Conservation (phyloP, 2,113 vertebrate genomes). For the Cavia porcellus region DNA sequence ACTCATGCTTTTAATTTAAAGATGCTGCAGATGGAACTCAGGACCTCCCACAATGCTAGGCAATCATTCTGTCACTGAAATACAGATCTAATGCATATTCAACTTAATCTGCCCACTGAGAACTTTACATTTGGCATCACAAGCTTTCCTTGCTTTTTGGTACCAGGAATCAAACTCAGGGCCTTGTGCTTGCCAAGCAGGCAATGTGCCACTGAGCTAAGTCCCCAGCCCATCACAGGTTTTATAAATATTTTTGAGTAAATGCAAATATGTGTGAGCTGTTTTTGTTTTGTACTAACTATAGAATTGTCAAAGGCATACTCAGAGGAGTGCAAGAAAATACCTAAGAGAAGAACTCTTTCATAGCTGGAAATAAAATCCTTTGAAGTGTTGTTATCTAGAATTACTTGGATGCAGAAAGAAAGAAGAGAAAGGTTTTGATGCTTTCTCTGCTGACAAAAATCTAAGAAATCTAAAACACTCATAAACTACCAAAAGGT, state of each 20-base stretch:
- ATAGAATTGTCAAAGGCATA: neutral
- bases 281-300: constrained; percentile 33
- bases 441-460: neutral
- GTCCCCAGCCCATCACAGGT: neutral
- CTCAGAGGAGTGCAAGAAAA: neutral
- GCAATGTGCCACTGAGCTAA: no score
- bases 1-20: neutral
- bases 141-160: neutral
- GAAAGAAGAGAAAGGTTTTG: constrained; percentile 41
- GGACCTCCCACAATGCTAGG: neutral
- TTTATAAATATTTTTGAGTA: constrained; percentile 35
- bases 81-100: neutral
- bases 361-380: constrained; percentile 43
- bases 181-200: no score
- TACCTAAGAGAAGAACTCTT: constrained; percentile 11
- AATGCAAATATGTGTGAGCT: neutral
- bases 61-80: neutral
- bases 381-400: neutral
- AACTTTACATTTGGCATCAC: neutral
- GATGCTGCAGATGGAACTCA: neutral
- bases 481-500: neutral
- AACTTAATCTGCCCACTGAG: constrained; percentile 27
- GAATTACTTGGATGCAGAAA: constrained; percentile 14
- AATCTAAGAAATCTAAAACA: neutral
- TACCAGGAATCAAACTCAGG: no score